phyloP scores from a whole-genome alignment of 2,888 invertebrate genomes.

The Antitype chi region DNA sequence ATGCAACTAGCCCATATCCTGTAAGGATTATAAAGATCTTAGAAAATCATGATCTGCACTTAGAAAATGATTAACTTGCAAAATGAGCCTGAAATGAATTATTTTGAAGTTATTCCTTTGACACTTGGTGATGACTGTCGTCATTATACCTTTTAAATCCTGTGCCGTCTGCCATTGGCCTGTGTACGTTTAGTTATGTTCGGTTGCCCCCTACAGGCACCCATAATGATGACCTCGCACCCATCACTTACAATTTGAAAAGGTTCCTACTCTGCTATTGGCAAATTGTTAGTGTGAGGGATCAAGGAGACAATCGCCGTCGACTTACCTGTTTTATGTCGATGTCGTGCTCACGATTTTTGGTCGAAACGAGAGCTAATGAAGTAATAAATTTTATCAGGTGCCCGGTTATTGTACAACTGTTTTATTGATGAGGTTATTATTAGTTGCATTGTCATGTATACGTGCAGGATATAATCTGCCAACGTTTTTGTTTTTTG shows the following conservation, averaged over 20 bases:
- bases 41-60: neutral
- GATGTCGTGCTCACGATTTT: slow-evolving; percentile 58
- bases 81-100: neutral
- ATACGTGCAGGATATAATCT: neutral
- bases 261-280: slow-evolving; percentile 32
- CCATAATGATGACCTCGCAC: slow-evolving; percentile 11
- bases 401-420: slow-evolving; percentile 25
- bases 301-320: slow-evolving; percentile 45
- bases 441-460: neutral
- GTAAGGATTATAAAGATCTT: neutral
- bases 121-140: neutral
- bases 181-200: neutral
- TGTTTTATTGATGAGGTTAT: slow-evolving; percentile 25
- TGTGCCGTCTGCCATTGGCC: no score
- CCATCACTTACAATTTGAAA: slow-evolving; percentile 31
- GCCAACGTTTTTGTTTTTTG: neutral
- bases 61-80: neutral
- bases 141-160: neutral
- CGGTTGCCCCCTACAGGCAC: neutral
- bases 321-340: slow-evolving; percentile 44
- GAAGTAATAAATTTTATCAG: slow-evolving; percentile 34
- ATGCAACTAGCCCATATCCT: neutral
- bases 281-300: slow-evolving; percentile 47
- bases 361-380: slow-evolving; percentile 28
- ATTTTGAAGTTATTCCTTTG: neutral